phyloP scores from a whole-genome alignment of 2,888 invertebrate species.

The Pyrochroa serraticornis region DNA sequence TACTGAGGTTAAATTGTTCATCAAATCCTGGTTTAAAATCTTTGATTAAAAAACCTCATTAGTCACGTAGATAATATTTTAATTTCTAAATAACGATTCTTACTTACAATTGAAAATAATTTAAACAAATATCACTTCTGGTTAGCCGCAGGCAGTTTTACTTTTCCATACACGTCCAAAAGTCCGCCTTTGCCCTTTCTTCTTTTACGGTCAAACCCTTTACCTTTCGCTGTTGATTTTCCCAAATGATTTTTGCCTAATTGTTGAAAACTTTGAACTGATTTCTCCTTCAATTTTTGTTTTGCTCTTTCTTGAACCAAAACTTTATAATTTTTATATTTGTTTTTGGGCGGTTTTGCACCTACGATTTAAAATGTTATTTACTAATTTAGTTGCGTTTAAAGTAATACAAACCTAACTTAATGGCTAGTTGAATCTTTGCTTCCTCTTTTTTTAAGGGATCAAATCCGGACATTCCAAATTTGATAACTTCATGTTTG shows the following conservation, averaged over 20 bases:
- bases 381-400: constrained; percentile 4
- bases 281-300: constrained; percentile 60
- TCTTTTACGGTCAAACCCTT: constrained; percentile 56
- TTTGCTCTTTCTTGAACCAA: constrained; percentile 67
- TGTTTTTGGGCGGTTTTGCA: constrained; percentile 77
- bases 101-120: too few species aligned
- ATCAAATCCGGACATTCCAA: constrained; percentile 80
- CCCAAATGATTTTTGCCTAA: constrained; percentile 67
- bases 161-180: constrained; percentile 53
- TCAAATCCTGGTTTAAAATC: too few species aligned
- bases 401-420: constrained; percentile 65
- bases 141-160: constrained; percentile 32
- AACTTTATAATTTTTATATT: constrained; percentile 75
- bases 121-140: too few species aligned
- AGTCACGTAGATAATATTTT: too few species aligned
- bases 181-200: constrained; percentile 60
- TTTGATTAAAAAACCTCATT: too few species aligned
- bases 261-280: constrained; percentile 61
- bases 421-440: constrained; percentile 77
- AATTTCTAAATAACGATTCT: too few species aligned
- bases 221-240: constrained; percentile 63
- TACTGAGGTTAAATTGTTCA: too few species aligned
- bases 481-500: constrained; percentile 81
- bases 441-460: constrained; percentile 75
- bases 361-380: constrained; percentile 58